Percentiles rank a stretch among this genome's conserved stretches.
Conservation (phyloP, 2,113 vertebrate genomes). For the Nycticorax nycticorax region DNA sequence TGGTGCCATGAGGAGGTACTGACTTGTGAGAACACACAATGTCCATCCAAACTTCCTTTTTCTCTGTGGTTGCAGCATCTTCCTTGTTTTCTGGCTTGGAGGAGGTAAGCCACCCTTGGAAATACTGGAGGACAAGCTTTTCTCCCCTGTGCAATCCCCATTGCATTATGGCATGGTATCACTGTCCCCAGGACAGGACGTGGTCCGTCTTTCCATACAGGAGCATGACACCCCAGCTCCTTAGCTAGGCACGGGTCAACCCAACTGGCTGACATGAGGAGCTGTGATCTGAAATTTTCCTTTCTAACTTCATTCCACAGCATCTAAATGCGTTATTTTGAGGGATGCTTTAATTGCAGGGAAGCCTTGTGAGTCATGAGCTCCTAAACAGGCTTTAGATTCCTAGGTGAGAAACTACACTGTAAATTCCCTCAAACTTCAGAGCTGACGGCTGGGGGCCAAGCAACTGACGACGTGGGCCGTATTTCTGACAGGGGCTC, state of each 20-base stretch:
- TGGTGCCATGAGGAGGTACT: neutral
- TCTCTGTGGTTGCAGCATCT: neutral
- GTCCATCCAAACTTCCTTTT: neutral
- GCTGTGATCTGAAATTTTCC: neutral
- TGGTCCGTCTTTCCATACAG: rapidly evolving
- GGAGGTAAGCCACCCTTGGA: neutral
- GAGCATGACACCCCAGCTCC: neutral
- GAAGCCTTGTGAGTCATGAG: neutral
- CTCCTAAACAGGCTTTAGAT: neutral
- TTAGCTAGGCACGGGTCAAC: neutral
- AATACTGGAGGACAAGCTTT: neutral
- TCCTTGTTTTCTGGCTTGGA: neutral
- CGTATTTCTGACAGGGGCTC: rapidly evolving
- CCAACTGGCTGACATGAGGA: neutral
- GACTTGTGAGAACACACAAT: neutral
- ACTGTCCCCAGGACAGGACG: neutral
- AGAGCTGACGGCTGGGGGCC: neutral
- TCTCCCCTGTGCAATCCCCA: neutral
- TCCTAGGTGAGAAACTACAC: neutral
- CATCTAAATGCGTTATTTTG: neutral
- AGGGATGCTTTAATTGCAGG: neutral
- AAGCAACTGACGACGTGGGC: neutral
- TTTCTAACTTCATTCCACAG: neutral
- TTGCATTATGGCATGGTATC: neutral
- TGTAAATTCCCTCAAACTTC: no score